Conservation (phyloP, 1,140 invertebrate genomes). For the Polyergus mexicanus region DNA sequence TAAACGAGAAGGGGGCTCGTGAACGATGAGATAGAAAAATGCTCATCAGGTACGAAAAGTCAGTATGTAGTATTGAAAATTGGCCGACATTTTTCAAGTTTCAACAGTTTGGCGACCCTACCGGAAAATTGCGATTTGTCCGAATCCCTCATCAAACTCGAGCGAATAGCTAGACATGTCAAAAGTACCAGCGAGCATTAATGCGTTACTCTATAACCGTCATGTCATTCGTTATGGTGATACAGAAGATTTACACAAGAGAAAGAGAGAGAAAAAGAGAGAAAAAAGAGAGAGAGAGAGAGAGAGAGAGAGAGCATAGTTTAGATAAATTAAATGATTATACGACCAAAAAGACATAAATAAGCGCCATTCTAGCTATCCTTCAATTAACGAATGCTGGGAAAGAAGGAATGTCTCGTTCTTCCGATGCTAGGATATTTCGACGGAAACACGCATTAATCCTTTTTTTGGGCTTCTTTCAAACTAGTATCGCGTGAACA, state of each 20-base stretch:
- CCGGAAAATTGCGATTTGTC: constrained; percentile 48
- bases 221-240: constrained; percentile 8
- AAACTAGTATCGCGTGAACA: constrained; percentile 42
- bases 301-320: neutral
- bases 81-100: constrained; percentile 73
- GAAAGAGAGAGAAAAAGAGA: neutral
- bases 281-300: neutral
- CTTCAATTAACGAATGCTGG: neutral
- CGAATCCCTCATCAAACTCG: constrained; percentile 33
- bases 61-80: constrained; percentile 60
- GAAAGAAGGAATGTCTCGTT: neutral
- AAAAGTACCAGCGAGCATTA: constrained; percentile 41
- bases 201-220: constrained; percentile 32
- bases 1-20: constrained; percentile 68
- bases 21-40: constrained; percentile 65
- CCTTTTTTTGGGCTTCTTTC: constrained; percentile 13
- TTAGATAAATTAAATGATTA: constrained; percentile 31
- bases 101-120: constrained; percentile 57
- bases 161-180: constrained; percentile 19
- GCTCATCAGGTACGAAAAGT: constrained; percentile 65
- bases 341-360: neutral
- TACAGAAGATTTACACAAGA: neutral
- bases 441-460: constrained; percentile 16
- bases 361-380: neutral
- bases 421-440: neutral